Conservation (phyloP, 2,888 invertebrate genomes). For the Scaptomyza parva region DNA sequence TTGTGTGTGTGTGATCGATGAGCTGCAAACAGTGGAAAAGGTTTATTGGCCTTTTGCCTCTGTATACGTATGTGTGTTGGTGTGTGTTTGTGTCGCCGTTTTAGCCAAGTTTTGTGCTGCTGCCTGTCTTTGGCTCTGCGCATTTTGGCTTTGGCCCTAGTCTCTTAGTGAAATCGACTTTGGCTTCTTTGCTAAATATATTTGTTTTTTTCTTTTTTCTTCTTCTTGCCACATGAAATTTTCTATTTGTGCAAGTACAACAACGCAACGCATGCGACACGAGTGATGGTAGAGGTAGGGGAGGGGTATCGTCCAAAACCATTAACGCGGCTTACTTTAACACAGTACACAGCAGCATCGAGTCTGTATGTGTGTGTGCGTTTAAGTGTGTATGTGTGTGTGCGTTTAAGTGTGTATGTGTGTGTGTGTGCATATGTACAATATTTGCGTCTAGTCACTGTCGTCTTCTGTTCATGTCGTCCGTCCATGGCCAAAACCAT, state of each 20-base stretch:
- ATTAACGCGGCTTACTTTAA: conserved; percentile 41
- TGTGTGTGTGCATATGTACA: conserved; percentile 22
- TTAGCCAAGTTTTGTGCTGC: conserved; percentile 59
- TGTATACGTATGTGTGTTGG: conserved; percentile 36
- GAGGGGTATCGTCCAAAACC: conserved; percentile 11
- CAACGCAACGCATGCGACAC: conserved; percentile 6
- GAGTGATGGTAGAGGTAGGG: background rate
- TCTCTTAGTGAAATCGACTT: conserved; percentile 65
- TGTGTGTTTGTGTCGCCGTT: conserved; percentile 60
- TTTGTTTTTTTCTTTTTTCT: conserved; percentile 43
- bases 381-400: background rate
- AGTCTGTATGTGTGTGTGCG: background rate
- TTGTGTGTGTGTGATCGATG: conserved; percentile 67
- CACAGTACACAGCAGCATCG: conserved; percentile 4
- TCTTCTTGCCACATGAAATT: conserved; percentile 48
- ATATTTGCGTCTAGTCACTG: conserved; percentile 36
- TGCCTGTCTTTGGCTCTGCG: conserved; percentile 21
- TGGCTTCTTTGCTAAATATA: conserved; percentile 72
- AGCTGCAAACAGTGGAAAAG: conserved; percentile 64
- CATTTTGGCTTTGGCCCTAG: conserved; percentile 53
- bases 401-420: conserved; percentile 1
- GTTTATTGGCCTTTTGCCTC: conserved; percentile 76
- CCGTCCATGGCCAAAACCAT: conserved; percentile 29
- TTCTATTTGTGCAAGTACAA: conserved; percentile 70
- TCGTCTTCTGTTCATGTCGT: too few species aligned